Evolutionary conservation across 2,888 invertebrate genomes (phyloP), one percentile per base, ranked within the genome.

Genomic region (Podabrus alpinus): DNA sequence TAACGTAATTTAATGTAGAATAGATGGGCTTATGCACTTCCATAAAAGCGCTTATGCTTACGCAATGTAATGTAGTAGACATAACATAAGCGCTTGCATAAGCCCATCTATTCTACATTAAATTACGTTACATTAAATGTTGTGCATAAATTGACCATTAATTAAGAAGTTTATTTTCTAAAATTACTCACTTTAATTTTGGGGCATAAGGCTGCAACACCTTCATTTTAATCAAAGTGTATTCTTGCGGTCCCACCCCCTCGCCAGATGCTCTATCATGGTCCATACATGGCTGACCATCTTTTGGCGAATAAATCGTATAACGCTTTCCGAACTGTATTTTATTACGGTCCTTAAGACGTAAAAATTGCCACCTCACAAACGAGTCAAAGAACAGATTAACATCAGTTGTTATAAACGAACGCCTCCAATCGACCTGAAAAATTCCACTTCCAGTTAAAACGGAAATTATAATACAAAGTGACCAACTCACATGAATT

Each of bases 271-370:
- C 93, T 81, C 99, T 91, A 87, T 99, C 99, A 86, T 99, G 99
- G 87, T 99, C 99, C 99, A 99, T 99, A 86, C 99, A 99, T 0
- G 99, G 99, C 86, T 99, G 99, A 9, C 94, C 94, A 88, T 99
- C 99, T 83, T 95, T 92, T 0, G 98, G 97, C 0, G 98, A 99
- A 87, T 92, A 99, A 79, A 99, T 95, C 0, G 98, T 97, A 85
- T 98, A 95, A 7, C 99, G 91, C 88, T 99, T 99, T 15, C 99
- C 99, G 88, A 96, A 99, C 89, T 96, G 93, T 24, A 99, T 92
- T 88, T 97, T 98, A 77, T 96, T 95, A 66, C 93, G 91, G 76
- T 93, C 93, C 85, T 93, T 96, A 19, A 99, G 89, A 79, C 94
- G 93, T 74, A 93, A 87, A 86, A 96, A 99, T 87, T 99, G 99